Evolutionary conservation across 92 coral and sea anemone species (phyloP).

Genomic region (Pocillopora grandis): DNA sequence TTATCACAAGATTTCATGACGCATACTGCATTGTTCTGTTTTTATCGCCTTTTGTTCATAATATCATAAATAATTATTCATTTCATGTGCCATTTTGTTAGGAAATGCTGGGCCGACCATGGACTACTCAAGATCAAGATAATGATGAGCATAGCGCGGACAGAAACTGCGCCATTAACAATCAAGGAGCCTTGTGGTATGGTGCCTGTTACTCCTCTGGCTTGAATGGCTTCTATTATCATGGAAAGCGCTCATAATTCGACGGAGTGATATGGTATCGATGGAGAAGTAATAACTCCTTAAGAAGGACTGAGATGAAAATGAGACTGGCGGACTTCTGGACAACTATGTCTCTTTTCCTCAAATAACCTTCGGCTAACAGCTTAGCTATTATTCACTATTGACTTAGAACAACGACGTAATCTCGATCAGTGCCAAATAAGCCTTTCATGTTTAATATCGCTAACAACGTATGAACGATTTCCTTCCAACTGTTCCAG

Average conservation of each 20-base stretch:
- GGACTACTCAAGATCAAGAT: slow-evolving; percentile 46
- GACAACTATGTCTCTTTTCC: not conserved
- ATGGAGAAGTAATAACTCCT: slow-evolving; percentile 50
- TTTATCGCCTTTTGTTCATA: too few species aligned
- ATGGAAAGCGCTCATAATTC: slow-evolving; percentile 11
- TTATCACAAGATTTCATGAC: too few species aligned
- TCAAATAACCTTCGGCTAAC: not conserved
- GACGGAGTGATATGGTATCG: slow-evolving; percentile 49
- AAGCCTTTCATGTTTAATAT: too few species aligned
- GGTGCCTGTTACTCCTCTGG: slow-evolving; percentile 28
- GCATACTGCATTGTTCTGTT: too few species aligned
- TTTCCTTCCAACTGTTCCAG: too few species aligned
- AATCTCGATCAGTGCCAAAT: too few species aligned
- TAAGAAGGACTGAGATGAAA: slow-evolving; percentile 56
- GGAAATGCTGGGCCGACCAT: slow-evolving; percentile 42
- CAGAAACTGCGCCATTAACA: slow-evolving; percentile 23
- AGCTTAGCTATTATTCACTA: too few species aligned
- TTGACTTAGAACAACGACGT: too few species aligned
- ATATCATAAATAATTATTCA: not conserved
- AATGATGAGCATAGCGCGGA: not conserved
- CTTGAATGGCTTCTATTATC: slow-evolving; percentile 51
- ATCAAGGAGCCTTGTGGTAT: slow-evolving; percentile 66
- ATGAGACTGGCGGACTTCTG: slow-evolving; percentile 30
- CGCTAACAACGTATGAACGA: too few species aligned
- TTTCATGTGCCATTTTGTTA: not conserved